Conservation (phyloP, 2,797 vertebrate genomes). For the Darevskia mixta region DNA sequence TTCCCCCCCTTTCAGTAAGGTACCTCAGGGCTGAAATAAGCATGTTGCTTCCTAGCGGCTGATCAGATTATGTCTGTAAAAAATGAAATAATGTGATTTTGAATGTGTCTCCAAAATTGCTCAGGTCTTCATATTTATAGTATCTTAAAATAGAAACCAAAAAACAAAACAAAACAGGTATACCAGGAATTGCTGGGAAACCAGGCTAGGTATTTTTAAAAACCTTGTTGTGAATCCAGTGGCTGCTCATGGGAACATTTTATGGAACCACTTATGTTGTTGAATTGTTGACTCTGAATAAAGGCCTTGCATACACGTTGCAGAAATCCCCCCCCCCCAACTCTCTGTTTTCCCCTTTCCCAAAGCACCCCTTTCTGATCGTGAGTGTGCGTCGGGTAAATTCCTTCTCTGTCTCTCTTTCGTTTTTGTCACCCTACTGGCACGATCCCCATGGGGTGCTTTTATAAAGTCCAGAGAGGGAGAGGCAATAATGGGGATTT, state of each 20-base stretch:
- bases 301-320: neutral
- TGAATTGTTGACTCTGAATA: neutral
- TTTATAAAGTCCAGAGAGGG: slow-evolving; percentile 21
- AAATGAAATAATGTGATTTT: neutral
- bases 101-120: neutral
- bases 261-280: neutral
- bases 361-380: neutral
- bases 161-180: too few relatives aligned
- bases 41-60: neutral
- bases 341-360: neutral
- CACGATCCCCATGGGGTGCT: neutral
- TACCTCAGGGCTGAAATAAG: neutral
- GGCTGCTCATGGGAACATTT: neutral
- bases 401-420: neutral
- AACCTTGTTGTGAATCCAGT: neutral
- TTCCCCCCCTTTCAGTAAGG: neutral
- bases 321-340: neutral
- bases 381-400: neutral
- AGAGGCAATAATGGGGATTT: slow-evolving; percentile 1
- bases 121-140: neutral
- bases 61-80: neutral
- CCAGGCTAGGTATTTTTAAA: neutral
- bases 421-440: neutral
- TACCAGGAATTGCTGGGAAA: neutral
- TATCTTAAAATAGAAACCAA: neutral